Percentiles rank a stretch among this genome's conserved stretches.
Conservation (phyloP, 2,797 vertebrate genomes). For the Phylloscopus collybita region DNA sequence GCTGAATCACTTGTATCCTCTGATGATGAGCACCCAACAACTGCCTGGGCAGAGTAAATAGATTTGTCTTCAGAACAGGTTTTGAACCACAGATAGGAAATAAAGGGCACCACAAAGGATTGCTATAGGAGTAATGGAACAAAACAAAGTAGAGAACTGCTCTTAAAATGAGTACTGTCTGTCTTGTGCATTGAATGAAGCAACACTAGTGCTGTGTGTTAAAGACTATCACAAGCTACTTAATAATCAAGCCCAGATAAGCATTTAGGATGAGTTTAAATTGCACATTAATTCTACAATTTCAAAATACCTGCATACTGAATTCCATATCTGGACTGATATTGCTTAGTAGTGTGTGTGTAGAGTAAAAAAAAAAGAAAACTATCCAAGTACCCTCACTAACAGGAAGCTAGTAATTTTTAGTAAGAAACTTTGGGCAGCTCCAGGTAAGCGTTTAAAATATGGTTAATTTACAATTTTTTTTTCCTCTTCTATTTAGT, state of each 20-base stretch:
- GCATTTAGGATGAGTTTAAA: background rate
- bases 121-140: background rate
- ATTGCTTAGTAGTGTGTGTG: rapidly evolving
- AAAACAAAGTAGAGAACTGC: background rate
- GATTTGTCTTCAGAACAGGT: background rate
- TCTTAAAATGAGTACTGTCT: background rate
- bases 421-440: background rate
- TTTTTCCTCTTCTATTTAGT: background rate
- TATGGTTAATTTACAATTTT: background rate
- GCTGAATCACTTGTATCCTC: background rate
- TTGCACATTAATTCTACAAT: background rate
- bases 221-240: background rate
- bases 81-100: background rate
- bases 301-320: background rate
- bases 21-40: background rate
- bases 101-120: background rate
- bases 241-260: background rate
- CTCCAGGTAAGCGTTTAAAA: background rate
- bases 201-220: background rate
- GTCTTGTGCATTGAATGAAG: background rate
- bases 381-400: background rate
- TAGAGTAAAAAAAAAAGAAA: background rate
- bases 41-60: background rate
- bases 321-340: background rate
- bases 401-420: background rate